Conservation (phyloP, 2,113 vertebrate genomes). For the Thamnaconus septentrionalis region DNA sequence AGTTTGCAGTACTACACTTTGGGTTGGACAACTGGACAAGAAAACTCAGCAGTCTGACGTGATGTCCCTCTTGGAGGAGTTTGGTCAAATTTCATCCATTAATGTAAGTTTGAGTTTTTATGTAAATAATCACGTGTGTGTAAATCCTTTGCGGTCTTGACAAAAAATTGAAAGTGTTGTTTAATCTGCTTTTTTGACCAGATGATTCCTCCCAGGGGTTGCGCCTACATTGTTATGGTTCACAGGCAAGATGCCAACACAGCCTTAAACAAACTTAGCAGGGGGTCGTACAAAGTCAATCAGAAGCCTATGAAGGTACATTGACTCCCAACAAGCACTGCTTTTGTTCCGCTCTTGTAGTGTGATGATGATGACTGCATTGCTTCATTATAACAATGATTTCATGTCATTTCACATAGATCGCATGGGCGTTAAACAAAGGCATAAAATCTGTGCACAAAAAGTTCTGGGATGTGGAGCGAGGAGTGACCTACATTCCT, state of each 20-base stretch:
- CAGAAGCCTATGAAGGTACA: constrained; percentile 97
- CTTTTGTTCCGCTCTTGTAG: not conserved
- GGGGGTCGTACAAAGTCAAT: constrained; percentile 91
- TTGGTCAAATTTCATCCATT: constrained; percentile 95
- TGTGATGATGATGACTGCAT: too few species aligned
- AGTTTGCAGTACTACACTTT: constrained; percentile 98
- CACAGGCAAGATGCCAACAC: constrained; percentile 93
- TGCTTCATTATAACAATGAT: too few species aligned
- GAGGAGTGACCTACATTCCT: constrained; percentile 93
- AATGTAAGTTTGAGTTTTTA: constrained; percentile 82
- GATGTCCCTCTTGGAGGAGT: constrained; percentile 92
- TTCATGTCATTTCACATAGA: constrained; percentile 70
- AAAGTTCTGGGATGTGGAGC: constrained; percentile 96
- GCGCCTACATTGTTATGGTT: constrained; percentile 97
- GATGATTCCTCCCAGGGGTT: constrained; percentile 98
- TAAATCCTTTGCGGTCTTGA: not conserved
- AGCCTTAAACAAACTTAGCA: constrained; percentile 90
- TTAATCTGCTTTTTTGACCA: constrained; percentile 46
- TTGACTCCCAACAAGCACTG: not conserved
- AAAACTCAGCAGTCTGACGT: constrained; percentile 93
- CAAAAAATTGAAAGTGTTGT: not conserved
- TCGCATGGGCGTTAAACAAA: constrained; percentile 98
- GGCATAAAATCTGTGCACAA: constrained; percentile 93
- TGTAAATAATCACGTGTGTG: not conserved
- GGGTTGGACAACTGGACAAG: constrained; percentile 98